Percentiles rank a stretch among this genome's conserved stretches.
Conservation (phyloP, 2,113 vertebrate genomes). For the Microtus richardsoni region DNA sequence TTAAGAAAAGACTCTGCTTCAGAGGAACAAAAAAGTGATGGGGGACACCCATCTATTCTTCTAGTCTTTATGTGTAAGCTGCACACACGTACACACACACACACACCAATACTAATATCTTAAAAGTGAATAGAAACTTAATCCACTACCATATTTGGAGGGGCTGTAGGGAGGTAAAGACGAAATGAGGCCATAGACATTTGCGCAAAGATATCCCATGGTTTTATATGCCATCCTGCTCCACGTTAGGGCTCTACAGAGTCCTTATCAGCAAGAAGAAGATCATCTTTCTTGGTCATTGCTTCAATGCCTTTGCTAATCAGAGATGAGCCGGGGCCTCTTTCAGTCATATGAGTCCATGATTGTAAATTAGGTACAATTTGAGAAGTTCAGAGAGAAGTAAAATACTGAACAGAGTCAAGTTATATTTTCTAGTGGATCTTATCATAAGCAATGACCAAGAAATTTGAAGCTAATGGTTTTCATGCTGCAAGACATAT, state of each 20-base stretch:
- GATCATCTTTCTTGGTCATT: neutral
- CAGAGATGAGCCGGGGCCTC: neutral
- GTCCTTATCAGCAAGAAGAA: neutral
- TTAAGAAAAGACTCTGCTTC: neutral
- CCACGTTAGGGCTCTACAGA: neutral
- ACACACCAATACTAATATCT: neutral
- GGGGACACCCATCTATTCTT: neutral
- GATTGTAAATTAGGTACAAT: neutral
- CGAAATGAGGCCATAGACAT: neutral
- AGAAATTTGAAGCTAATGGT: neutral
- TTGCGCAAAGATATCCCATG: neutral
- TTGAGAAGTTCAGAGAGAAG: conserved; percentile 37
- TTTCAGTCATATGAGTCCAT: neutral
- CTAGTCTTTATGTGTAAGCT: neutral
- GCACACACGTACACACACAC: neutral
- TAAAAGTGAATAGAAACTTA: neutral
- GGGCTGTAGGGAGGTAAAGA: neutral
- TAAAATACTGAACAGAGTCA: neutral
- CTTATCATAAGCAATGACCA: neutral
- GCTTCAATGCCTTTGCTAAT: neutral
- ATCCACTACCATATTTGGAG: neutral
- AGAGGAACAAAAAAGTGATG: neutral
- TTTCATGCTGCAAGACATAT: neutral
- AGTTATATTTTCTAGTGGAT: neutral
- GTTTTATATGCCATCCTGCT: neutral